phyloP scores from a whole-genome alignment of 2,888 invertebrate species.

The Rotaria magnacalcarata region DNA sequence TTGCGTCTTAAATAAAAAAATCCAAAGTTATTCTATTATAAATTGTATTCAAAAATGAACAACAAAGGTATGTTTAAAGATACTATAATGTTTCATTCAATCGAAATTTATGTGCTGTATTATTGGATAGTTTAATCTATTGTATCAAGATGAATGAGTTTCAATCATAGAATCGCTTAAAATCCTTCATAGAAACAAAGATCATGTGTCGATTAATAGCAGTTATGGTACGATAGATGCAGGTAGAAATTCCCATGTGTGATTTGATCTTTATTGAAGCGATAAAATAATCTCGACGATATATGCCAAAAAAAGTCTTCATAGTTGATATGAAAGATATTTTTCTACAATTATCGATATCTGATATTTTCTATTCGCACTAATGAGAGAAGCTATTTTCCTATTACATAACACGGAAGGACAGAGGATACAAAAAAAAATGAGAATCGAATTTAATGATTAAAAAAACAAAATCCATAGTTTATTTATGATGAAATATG shows the following conservation, averaged over 20 bases:
- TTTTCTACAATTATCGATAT: background rate
- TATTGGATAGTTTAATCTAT: too few relatives aligned
- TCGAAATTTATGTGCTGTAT: too few relatives aligned
- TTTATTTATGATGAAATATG: too few relatives aligned
- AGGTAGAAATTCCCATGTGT: background rate
- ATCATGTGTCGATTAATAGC: background rate
- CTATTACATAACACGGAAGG: too few relatives aligned
- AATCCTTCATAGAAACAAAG: background rate
- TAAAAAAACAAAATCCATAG: too few relatives aligned
- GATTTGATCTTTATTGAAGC: background rate
- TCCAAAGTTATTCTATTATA: too few relatives aligned
- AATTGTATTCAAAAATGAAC: too few relatives aligned
- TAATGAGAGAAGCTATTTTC: background rate
- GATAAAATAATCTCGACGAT: background rate
- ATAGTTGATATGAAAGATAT: background rate
- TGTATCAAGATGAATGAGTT: background rate
- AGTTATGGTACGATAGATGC: background rate
- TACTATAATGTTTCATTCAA: too few relatives aligned
- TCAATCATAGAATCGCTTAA: background rate
- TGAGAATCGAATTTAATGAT: too few relatives aligned
- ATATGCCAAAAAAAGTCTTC: background rate
- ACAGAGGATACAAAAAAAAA: background rate
- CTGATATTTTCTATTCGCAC: background rate
- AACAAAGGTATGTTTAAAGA: too few relatives aligned
- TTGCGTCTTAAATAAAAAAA: too few relatives aligned